Base-by-base conservation (phyloP, 2,888 invertebrate species). In the Neoitamus cyanurus region DNA sequence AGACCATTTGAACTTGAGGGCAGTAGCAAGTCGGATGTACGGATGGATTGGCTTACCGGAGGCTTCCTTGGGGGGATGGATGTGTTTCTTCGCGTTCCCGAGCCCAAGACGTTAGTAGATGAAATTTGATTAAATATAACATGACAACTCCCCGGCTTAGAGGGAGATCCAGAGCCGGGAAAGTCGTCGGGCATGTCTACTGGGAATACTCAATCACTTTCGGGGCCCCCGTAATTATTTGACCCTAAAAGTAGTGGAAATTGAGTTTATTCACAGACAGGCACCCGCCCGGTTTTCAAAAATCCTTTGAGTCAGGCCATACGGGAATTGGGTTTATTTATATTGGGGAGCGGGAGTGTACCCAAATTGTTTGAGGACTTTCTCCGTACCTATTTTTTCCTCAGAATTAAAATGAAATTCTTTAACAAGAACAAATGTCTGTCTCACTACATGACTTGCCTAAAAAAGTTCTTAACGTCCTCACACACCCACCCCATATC, bases 41-140 rank as follows among this genome's bases (percentile, higher is more conserved):
- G 42, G 48, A 58, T 42, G 48, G 78, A 28, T 28, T 30, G 58
- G 48, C 25, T 70, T 70, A 70, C 15, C 15, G 30, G 9, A 48
- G 30, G 30, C 25, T 11, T 58, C 25, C 20, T 58, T 15, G 11
- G 15, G 73, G 46, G 75, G 46, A 36, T 70, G 70, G 6, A 42
- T n/a, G n/a, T 42, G 42, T 78, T 20, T 48, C 78, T 48, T 58
- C 48, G 25, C 42, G 28, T 58, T 78, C 37, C 73, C n/a, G 36
- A 42, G 48, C 31, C 31, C 28, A 78, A 78, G 78, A 78, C 58
- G 48, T 31, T 78, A 30, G 9, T 11, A 31, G 48, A 78, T 31
- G 58, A 78, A 78, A 78, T 78, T 78, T 78, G 78, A 78, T 78
- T 78, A 78, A 78, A 78, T 48, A 78, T 48, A 78, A 78, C 78